These are phyloP conservation scores for Harpagoxenus sublaevis DNA, from an alignment of 2,888 invertebrate genomes.

Conservation along the genomic window DNA sequence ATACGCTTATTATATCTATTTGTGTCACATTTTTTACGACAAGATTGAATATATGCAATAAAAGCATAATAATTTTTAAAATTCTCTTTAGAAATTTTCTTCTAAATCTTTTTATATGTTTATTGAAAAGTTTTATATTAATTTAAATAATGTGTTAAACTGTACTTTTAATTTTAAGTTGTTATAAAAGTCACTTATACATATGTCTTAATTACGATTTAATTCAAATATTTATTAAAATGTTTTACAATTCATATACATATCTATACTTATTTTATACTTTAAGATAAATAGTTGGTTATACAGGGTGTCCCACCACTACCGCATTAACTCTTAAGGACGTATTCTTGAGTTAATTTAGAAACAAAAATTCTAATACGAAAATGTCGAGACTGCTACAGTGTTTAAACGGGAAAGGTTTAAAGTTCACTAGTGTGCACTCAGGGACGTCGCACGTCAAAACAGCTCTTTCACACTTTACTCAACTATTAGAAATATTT, in stretches of 20 bases:
- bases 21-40: neutral
- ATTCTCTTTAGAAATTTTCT: neutral
- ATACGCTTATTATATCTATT: neutral
- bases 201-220: neutral
- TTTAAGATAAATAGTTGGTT: neutral
- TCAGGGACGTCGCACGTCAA: no score
- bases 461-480: no score
- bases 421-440: no score
- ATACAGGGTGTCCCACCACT: neutral
- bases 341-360: no score
- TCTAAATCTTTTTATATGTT: neutral
- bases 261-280: neutral
- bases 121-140: neutral
- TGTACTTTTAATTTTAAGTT: neutral
- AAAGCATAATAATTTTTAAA: neutral
- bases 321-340: no score
- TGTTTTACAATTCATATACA: no score
- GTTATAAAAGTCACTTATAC: neutral
- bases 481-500: no score
- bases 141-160: neutral
- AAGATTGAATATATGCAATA: neutral
- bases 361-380: no score
- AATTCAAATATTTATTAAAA: slow-evolving; percentile 3
- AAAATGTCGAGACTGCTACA: no score
- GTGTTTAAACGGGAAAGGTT: no score